phyloP scores from a whole-genome alignment of 2,888 invertebrate species.

The Drosophila bunnanda region DNA sequence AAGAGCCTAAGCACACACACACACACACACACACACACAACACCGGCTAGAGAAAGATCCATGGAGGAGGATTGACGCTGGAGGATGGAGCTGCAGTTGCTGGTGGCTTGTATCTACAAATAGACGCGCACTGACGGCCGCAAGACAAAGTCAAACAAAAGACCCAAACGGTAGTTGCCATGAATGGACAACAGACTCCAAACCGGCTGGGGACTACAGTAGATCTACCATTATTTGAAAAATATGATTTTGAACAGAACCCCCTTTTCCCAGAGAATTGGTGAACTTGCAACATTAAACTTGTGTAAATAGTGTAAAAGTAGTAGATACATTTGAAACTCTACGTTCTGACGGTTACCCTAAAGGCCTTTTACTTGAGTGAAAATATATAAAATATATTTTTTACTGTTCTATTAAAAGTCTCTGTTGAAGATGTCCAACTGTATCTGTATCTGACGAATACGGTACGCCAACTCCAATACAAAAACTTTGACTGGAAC shows the following conservation, averaged over 20 bases:
- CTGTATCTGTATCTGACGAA: conserved; percentile 45
- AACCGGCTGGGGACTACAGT: conserved; percentile 60
- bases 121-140: conserved; percentile 71
- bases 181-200: conserved; percentile 59
- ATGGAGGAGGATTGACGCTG: conserved; percentile 5
- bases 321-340: too few relatives aligned
- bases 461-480: conserved; percentile 19
- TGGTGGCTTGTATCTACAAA: conserved; percentile 76
- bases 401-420: neutral
- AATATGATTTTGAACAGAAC: too few relatives aligned
- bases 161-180: conserved; percentile 80
- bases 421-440: neutral
- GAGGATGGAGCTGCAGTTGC: conserved; percentile 42
- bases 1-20: conserved; percentile 38
- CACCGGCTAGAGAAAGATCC: conserved; percentile 32
- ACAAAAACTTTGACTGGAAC: conserved; percentile 12
- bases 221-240: neutral
- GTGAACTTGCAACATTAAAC: neutral
- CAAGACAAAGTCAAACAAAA: conserved; percentile 80
- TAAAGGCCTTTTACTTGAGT: too few relatives aligned
- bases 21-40: conserved; percentile 42
- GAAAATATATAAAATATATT: neutral
- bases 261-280: too few relatives aligned
- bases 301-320: neutral
- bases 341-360: too few relatives aligned